Conservation (phyloP, 1,140 invertebrate genomes). For the Centruroides vittatus region DNA sequence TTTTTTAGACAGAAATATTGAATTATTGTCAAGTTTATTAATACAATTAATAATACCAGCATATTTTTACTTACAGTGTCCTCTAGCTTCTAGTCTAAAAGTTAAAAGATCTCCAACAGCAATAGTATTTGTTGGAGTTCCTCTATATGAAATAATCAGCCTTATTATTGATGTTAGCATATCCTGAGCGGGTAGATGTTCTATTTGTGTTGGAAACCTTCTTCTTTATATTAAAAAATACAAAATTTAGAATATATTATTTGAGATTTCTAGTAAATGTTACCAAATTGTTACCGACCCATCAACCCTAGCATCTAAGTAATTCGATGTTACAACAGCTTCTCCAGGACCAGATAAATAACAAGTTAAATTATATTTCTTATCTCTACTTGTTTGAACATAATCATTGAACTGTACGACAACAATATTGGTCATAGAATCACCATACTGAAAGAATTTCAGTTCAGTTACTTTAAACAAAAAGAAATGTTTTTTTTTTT, state of each 20-base stretch:
- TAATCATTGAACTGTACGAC: slow-evolving; percentile 87
- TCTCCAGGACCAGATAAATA: slow-evolving; percentile 77
- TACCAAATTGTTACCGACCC: slow-evolving; percentile 14
- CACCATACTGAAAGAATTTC: slow-evolving; percentile 49
- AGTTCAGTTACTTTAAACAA: no score
- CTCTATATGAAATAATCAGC: slow-evolving; percentile 70
- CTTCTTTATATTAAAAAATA: slow-evolving; percentile 2
- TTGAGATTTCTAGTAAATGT: no score
- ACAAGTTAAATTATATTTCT: slow-evolving; percentile 81
- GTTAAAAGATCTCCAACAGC: slow-evolving; percentile 82
- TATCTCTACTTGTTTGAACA: slow-evolving; percentile 77
- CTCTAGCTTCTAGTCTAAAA: slow-evolving; percentile 73
- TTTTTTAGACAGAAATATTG: no score
- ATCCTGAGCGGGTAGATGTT: slow-evolving; percentile 78
- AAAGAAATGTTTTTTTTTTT: no score
- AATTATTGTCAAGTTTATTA: no score
- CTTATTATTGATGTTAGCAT: slow-evolving; percentile 73
- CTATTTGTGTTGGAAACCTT: slow-evolving; percentile 77
- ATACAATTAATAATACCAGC: no score
- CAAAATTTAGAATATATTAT: no score
- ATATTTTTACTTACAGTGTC: slow-evolving; percentile 63
- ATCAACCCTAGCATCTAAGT: slow-evolving; percentile 69
- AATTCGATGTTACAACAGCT: slow-evolving; percentile 80
- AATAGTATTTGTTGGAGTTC: slow-evolving; percentile 80
- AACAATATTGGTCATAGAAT: slow-evolving; percentile 85